Evolutionary conservation across 2,113 vertebrate genomes (phyloP), one percentile per base, ranked within the genome.

Genomic region (Myanophis thanlyinensis): DNA sequence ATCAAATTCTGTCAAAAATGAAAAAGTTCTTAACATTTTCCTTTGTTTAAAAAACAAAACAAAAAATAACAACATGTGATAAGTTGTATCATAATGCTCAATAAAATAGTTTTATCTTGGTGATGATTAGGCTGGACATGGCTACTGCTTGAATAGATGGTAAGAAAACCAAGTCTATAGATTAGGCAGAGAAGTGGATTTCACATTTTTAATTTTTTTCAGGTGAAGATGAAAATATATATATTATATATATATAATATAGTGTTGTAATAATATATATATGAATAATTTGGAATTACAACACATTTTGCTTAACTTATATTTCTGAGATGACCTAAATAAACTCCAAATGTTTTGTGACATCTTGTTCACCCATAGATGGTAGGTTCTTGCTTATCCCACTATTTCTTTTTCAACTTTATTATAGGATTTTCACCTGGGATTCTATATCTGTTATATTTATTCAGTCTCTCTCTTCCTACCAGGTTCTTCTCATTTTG

Each of bases 401-500:
- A 35, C 10, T 35, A 73, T 46, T 85, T 30, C 15, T 30, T 35
- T 23, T 52, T 44, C 48, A 84, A 27, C n/a, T 27, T 30, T 35
- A 10, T 53, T 85, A 56, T 44, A 56, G 15, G 25, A 25, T 25
- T 85, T 15, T 91, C 18, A 13, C n/a, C 22, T 46, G 51, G 4
- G 30, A 5, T 80, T 51, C 18, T 22, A 0, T 23, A 95, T 86
- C 20, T 46, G 25, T 88, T 20, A 1, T 11, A 44, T 13, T 87
- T 40, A 12, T 30, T 93, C 48, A 73, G 91, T 15, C 93, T 93
- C 67, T 94, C 52, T 62, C 44, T 93, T 89, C 88, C 51, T 47
- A 49, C 11, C 95, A 96, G 98, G 95, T 97, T 98, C 73, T 94
- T 94, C 86, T 93, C 88, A 22, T 94, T 40, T 91, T 97, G 97